phyloP scores from a whole-genome alignment of 2,797 vertebrate genomes.

The Myotis findleyi region DNA sequence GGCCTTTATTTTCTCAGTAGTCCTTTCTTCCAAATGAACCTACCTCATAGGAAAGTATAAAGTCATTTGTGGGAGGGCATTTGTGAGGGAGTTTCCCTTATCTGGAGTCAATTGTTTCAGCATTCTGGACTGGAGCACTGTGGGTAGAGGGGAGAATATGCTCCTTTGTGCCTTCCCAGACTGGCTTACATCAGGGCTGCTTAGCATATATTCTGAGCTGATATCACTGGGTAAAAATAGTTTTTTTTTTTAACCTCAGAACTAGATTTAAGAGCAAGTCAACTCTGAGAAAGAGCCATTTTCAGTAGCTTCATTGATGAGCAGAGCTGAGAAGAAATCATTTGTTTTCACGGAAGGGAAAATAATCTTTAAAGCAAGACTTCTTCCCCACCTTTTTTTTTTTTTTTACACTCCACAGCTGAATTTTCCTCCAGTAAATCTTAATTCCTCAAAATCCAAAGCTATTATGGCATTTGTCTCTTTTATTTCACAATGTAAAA shows the following conservation, averaged over 20 bases:
- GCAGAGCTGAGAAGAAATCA: constrained; percentile 51
- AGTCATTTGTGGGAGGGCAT: not conserved
- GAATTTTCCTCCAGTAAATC: constrained; percentile 41
- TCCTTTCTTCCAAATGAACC: not conserved
- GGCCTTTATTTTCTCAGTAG: not conserved
- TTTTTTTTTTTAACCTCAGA: constrained; percentile 73
- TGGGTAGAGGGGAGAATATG: constrained; percentile 22
- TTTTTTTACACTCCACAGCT: not conserved
- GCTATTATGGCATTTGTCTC: not conserved
- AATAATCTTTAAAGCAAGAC: constrained; percentile 5
- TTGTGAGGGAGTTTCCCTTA: not conserved
- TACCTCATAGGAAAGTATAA: not conserved
- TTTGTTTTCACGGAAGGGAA: constrained; percentile 42
- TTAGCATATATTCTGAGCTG: constrained; percentile 74
- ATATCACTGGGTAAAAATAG: constrained; percentile 69
- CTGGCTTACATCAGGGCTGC: constrained; percentile 69
- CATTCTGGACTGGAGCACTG: not conserved
- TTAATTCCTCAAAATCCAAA: constrained; percentile 59
- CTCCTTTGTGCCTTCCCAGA: constrained; percentile 62
- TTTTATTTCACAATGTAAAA: constrained; percentile 38
- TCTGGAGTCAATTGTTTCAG: constrained; percentile 41
- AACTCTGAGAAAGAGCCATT: constrained; percentile 57
- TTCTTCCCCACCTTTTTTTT: not conserved
- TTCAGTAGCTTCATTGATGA: constrained; percentile 78
- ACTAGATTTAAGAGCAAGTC: constrained; percentile 59